A percentile compares a stretch with the other conserved stretches of the same genome.
Evolutionary conservation across 2,113 vertebrate genomes (phyloP).

Genomic region (Copsychus sechellarum): DNA sequence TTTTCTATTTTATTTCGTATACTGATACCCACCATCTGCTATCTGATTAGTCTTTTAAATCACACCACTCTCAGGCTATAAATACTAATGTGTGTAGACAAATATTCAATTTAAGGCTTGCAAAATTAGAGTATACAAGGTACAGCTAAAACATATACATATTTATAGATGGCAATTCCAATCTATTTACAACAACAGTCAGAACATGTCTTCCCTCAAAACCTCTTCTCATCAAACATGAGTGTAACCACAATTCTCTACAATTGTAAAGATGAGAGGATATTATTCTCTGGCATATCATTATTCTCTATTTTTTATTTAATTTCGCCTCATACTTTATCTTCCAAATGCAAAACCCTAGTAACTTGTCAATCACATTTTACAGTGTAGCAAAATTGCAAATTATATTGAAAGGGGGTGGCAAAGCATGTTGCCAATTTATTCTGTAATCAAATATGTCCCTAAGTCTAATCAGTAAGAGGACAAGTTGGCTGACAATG

Average conservation of each 20-base stretch:
- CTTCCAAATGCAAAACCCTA: not conserved
- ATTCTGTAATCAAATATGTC: conserved; percentile 68
- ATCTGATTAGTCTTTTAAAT: not conserved
- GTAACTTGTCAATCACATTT: not conserved
- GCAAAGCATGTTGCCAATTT: not conserved
- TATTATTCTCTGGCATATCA: not conserved
- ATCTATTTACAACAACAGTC: not conserved
- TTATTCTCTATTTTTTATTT: conserved; percentile 16
- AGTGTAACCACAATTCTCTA: not conserved
- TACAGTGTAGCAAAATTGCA: not conserved
- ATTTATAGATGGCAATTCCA: not conserved
- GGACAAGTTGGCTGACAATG: conserved; percentile 60
- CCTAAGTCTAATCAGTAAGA: conserved; percentile 56
- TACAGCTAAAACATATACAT: not conserved
- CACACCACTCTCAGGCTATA: not conserved
- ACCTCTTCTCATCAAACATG: not conserved
- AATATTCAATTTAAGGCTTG: not conserved
- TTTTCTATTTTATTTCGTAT: not conserved
- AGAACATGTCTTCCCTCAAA: not conserved
- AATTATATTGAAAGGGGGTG: conserved; percentile 47
- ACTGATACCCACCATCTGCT: not conserved
- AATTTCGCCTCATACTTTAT: not conserved
- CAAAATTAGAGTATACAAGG: not conserved
- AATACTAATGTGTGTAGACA: not conserved
- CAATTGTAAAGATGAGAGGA: not conserved